phyloP scores from a whole-genome alignment of 2,113 vertebrate genomes.

The Crypturellus undulatus region DNA sequence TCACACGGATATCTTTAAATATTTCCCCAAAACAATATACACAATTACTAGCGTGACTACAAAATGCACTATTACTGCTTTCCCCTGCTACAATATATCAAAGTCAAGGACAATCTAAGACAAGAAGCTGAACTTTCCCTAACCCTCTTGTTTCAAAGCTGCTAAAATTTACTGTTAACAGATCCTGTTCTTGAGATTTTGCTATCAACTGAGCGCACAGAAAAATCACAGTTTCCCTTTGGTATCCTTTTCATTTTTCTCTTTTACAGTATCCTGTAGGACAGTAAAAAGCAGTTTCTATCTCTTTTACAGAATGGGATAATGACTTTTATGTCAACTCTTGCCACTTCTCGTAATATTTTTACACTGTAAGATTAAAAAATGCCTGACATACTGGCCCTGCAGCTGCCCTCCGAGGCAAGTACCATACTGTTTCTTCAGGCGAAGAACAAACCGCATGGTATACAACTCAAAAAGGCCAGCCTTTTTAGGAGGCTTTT shows the following conservation, averaged over 20 bases:
- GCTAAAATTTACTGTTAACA: slow-evolving; percentile 4
- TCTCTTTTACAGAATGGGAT: not conserved
- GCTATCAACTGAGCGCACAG: not conserved
- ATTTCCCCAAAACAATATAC: slow-evolving; percentile 52
- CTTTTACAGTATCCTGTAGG: not conserved
- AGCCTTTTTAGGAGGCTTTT: not conserved
- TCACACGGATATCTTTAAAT: slow-evolving; percentile 45
- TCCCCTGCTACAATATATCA: not conserved
- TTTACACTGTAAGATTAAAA: not conserved
- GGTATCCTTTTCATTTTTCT: not conserved
- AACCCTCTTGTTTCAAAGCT: not conserved
- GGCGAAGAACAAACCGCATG: not conserved
- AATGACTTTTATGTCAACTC: not conserved
- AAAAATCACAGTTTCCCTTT: not conserved
- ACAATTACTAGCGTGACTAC: slow-evolving; percentile 24
- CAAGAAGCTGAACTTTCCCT: slow-evolving; percentile 35
- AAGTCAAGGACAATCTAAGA: slow-evolving; percentile 25
- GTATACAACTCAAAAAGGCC: not conserved
- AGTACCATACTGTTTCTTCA: not conserved
- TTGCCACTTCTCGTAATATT: not conserved
- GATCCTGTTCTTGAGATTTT: slow-evolving; percentile 10
- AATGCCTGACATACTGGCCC: not conserved
- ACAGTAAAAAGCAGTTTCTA: not conserved
- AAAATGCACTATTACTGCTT: slow-evolving; percentile 13
- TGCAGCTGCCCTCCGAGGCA: not conserved